These are phyloP conservation scores for Brenthis ino DNA, from an alignment of 2,888 invertebrate species.

Conservation along the genomic window DNA sequence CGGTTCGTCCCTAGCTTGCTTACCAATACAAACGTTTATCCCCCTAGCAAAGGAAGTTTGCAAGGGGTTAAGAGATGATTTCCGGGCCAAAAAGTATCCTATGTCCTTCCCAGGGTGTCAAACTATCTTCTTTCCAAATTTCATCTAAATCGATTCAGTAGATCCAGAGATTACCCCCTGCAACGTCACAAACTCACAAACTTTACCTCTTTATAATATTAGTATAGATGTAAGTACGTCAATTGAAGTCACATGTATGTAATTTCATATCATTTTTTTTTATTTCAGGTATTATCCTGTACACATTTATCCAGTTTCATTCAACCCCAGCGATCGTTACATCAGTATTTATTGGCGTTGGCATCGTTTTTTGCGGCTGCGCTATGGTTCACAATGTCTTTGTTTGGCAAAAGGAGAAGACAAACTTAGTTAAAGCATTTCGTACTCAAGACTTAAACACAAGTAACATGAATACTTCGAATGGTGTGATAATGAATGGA, in stretches of 20 bases:
- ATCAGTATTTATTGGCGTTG: slow-evolving; percentile 93
- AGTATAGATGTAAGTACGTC: too few relatives aligned
- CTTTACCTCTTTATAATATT: too few relatives aligned
- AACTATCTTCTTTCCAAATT: too few relatives aligned
- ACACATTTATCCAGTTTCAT: slow-evolving; percentile 95
- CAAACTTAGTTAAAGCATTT: slow-evolving; percentile 88
- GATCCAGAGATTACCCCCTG: too few relatives aligned
- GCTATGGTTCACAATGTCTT: slow-evolving; percentile 97
- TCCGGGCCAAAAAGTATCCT: too few relatives aligned
- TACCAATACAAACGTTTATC: too few relatives aligned
- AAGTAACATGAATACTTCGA: slow-evolving; percentile 62
- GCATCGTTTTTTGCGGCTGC: slow-evolving; percentile 95
- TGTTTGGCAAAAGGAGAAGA: slow-evolving; percentile 96
- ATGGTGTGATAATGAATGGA: slow-evolving; percentile 70
- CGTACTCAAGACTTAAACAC: slow-evolving; percentile 62
- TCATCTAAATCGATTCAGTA: too few relatives aligned
- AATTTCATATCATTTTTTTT: slow-evolving; percentile 25
- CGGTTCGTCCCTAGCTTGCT: too few relatives aligned
- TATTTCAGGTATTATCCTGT: slow-evolving; percentile 93
- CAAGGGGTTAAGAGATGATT: too few relatives aligned
- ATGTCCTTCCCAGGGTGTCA: too few relatives aligned
- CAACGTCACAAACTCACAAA: too few relatives aligned
- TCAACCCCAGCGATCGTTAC: slow-evolving; percentile 96
- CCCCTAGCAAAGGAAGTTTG: too few relatives aligned
- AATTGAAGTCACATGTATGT: background rate